Conservation (phyloP, 2,797 vertebrate species). For the Danio aesculapii region DNA sequence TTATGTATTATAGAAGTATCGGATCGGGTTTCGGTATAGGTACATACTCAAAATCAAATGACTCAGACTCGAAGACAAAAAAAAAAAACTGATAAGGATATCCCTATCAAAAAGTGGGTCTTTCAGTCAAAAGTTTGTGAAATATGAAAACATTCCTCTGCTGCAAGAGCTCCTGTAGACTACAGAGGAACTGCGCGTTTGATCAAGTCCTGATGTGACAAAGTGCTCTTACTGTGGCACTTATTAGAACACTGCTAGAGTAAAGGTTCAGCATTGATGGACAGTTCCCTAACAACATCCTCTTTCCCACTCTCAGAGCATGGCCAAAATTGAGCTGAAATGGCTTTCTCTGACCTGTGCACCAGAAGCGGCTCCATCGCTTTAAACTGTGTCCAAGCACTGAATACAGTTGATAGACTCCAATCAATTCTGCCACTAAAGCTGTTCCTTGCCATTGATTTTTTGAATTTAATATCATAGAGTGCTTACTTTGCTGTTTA, state of each 20-base stretch:
- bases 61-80: too few relatives aligned
- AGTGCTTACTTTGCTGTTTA: conserved; percentile 40
- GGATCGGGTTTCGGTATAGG: too few relatives aligned
- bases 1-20: too few relatives aligned
- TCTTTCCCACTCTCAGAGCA: conserved; percentile 9
- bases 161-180: neutral
- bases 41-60: too few relatives aligned
- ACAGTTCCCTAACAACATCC: conserved; percentile 28
- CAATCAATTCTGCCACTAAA: conserved; percentile 58
- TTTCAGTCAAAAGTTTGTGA: neutral
- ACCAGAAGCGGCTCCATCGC: conserved; percentile 36
- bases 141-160: too few relatives aligned
- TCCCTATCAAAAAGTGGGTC: neutral
- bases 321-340: conserved; percentile 33
- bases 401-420: conserved; percentile 60
- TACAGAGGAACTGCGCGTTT: conserved; percentile 7
- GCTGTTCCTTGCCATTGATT: conserved; percentile 49
- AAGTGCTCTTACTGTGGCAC: conserved; percentile 19
- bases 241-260: conserved; percentile 23
- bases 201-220: conserved; percentile 29
- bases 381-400: conserved; percentile 48
- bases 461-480: conserved; percentile 52
- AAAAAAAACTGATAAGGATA: too few relatives aligned
- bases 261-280: conserved; percentile 39
- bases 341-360: conserved; percentile 54